Evolutionary conservation across 64 coral and sea anemone species (phyloP), one percentile per base, ranked within the genome.

Genomic region (Actinia tenebrosa): DNA sequence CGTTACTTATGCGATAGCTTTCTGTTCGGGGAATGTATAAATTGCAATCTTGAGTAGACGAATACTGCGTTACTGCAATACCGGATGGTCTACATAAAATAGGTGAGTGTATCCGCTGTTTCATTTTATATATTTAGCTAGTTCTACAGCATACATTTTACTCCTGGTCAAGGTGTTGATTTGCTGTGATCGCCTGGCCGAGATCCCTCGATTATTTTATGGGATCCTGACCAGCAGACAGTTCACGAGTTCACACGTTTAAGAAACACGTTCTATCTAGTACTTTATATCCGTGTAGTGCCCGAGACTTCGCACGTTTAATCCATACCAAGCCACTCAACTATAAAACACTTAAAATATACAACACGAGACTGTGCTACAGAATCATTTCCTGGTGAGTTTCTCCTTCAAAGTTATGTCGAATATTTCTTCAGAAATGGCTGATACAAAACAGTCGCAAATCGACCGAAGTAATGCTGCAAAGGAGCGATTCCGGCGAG

Each of bases 401-500:
- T n/a, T n/a, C 1, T 42, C 11, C 26, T 75, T 75, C 23, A 27
- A 75, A 75, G 2, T 75, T 3, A 14, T 30, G 2, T 25, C 20
- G n/a, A 14, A 75, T 75, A 16, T 25, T 75, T 30, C 69, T 42
- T 10, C 25, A 75, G 69, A 75, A 13, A 83, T 83, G 80, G 45
- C 80, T 11, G 15, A 58, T 58, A 83, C 80, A 83, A 8, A 83
- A 3, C 80, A 46, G 79, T 16, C 18, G 19, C 16, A 58, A 53
- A 15, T 25, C n/a, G 60, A 64, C 0, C 83, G 83, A 30, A 85
- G 83, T 64, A 54, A 27, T 16, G 10, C 60, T 64, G 83, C 46
- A 60, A 85, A 64, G 18, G 53, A 59, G 60, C 60, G 83, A 64
- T 85, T 85, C 26, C 18, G 83, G 23, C 22, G 83, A 64, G 83